Conservation (phyloP, 1,140 invertebrate species). For the Cyclargus thomasi region DNA sequence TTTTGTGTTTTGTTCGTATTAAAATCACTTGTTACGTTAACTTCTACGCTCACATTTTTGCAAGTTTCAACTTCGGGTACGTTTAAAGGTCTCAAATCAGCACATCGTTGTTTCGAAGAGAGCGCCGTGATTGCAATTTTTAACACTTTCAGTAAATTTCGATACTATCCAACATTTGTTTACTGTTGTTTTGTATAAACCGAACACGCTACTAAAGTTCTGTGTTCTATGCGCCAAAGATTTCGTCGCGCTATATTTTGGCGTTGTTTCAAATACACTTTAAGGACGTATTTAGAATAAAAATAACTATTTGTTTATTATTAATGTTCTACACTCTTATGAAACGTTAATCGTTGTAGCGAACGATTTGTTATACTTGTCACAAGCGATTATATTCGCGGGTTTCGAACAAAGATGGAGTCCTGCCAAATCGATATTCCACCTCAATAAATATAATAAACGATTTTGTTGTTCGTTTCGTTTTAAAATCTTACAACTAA, state of each 20-base stretch:
- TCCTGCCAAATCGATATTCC: neutral
- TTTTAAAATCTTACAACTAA: neutral
- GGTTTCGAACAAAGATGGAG: neutral
- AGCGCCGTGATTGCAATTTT: slow-evolving; percentile 17
- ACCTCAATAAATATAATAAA: neutral
- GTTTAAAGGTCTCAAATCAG: slow-evolving; percentile 15
- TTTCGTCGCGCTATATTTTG: slow-evolving; percentile 46
- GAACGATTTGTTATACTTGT: neutral
- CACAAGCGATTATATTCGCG: neutral
- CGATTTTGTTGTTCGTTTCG: neutral
- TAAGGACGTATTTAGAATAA: slow-evolving; percentile 41
- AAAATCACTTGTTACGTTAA: neutral
- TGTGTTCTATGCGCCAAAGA: slow-evolving; percentile 38
- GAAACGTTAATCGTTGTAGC: neutral
- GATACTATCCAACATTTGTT: slow-evolving; percentile 22
- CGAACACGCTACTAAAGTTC: slow-evolving; percentile 40
- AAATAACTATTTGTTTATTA: slow-evolving; percentile 23
- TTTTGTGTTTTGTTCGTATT: neutral
- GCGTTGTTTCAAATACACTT: slow-evolving; percentile 49
- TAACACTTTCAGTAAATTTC: slow-evolving; percentile 32
- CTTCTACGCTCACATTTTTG: slow-evolving; percentile 17
- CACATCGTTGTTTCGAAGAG: neutral
- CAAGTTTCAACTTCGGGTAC: neutral
- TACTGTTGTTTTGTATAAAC: slow-evolving; percentile 25
- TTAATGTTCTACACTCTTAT: slow-evolving; percentile 2